phyloP scores from a whole-genome alignment of 2,888 invertebrate genomes.

The Drosophila anomelani region DNA sequence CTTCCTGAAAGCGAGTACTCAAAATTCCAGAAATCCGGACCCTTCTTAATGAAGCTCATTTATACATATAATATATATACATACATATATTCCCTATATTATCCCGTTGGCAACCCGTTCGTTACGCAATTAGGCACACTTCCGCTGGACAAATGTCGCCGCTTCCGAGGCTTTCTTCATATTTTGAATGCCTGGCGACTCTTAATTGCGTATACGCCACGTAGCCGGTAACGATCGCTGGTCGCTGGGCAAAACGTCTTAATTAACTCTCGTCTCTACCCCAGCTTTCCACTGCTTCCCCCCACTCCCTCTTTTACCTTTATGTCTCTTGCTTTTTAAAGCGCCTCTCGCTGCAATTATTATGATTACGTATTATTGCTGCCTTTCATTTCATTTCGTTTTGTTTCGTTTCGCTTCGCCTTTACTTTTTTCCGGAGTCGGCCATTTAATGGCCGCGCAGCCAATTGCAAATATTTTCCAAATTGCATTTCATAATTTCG shows the following conservation, averaged over 20 bases:
- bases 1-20: background rate
- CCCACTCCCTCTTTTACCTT: constrained; percentile 2
- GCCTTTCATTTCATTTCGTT: constrained; percentile 68
- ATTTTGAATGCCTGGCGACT: constrained; percentile 64
- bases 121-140: constrained; percentile 71
- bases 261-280: constrained; percentile 72
- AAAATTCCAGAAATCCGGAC: constrained; percentile 8
- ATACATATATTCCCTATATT: background rate
- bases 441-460: constrained; percentile 77
- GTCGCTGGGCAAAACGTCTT: constrained; percentile 76
- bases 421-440: constrained; percentile 32
- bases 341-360: constrained; percentile 71
- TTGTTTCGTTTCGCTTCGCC: constrained; percentile 55
- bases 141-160: constrained; percentile 68
- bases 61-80: no score
- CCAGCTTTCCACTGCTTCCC: constrained; percentile 39
- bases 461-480: constrained; percentile 78
- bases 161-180: constrained; percentile 74
- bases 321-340: constrained; percentile 57
- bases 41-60: constrained; percentile 2
- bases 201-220: constrained; percentile 76
- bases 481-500: constrained; percentile 75
- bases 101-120: constrained; percentile 28
- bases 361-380: constrained; percentile 76
- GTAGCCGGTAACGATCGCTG: constrained; percentile 73